Base-by-base conservation (phyloP, 1,140 invertebrate species). In the Prorops nasuta region DNA sequence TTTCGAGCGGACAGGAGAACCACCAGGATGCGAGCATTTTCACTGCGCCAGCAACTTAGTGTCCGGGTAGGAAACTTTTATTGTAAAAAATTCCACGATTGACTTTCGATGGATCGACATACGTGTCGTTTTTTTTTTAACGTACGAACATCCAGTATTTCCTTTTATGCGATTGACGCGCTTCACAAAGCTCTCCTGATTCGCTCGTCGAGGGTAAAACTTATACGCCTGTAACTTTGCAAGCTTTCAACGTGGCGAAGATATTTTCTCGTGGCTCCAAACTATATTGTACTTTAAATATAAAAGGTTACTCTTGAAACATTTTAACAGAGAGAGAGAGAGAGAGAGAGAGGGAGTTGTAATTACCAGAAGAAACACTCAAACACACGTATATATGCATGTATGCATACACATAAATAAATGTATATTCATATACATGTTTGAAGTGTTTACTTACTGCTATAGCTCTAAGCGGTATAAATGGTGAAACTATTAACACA, bases 1-100 rank as follows among this genome's bases (percentile, higher is more conserved):
- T 61, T 44, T 45, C 55, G 24, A 48, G 46, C 46, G 47, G 37
- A 58, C 24, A 35, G 31, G 24, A 7, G 20, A 39, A 41, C 46
- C 32, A 40, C 43, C 45, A 20, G 28, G 22, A 45, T 47, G 34
- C 34, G 37, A 31, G 54, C 28, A 50, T 35, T 42, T 45, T 39
- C 18, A 37, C 32, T 46, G 21, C 34, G 45, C 39, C 56, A 60
- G 54, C 57, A 60, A 49, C 49, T 62, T 37, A 12, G 19, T 21
- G 17, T 49, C 47, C 39, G 42, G 54, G 56, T 56, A 24, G 49
- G 37, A 56, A 63, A 63, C 51, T 62, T 63, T 51, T 49, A 51
- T 42, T 36, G 43, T 45, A 49, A 19, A 28, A 56, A 63, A 60
- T 54, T 41, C 35, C 28, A 31, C 44, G 44, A 61, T 51, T 42